Evolutionary conservation across 1,140 invertebrate species (phyloP).

Genomic region (Drosophila tani): DNA sequence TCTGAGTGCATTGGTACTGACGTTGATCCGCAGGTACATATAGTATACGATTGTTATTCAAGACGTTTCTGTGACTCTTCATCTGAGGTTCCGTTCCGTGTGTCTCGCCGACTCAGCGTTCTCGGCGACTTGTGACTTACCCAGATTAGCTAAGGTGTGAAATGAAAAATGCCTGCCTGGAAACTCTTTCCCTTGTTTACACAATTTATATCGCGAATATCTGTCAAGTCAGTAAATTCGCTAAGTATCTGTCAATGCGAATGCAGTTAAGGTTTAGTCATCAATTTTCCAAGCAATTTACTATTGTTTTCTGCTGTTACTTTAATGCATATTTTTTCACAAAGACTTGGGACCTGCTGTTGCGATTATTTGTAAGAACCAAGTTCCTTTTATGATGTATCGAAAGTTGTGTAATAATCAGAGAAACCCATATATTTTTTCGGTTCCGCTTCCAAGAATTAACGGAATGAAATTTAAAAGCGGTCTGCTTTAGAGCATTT

Average conservation of each 20-base stretch:
- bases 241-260: slow-evolving; percentile 10
- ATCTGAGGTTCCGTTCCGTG: slow-evolving; percentile 12
- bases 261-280: background rate
- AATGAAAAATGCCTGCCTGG: slow-evolving; percentile 3
- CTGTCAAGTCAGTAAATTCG: slow-evolving; percentile 3
- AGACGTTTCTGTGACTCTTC: slow-evolving; percentile 51
- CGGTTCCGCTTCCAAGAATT: too few relatives aligned
- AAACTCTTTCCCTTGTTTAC: slow-evolving; percentile 8
- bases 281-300: background rate
- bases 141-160: background rate
- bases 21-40: slow-evolving; percentile 38
- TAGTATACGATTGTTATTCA: slow-evolving; percentile 63
- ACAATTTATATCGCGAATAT: slow-evolving; percentile 10
- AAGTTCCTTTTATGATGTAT: background rate
- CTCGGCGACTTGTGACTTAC: slow-evolving; percentile 40
- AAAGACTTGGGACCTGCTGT: too few relatives aligned
- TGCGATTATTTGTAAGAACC: background rate
- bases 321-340: too few relatives aligned
- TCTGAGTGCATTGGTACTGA: slow-evolving; percentile 63
- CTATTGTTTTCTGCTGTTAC: background rate
- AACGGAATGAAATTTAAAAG: too few relatives aligned
- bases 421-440: too few relatives aligned
- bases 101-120: slow-evolving; percentile 52
- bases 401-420: background rate
- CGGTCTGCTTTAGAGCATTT: too few relatives aligned